Base-by-base conservation (phyloP, 2,113 vertebrate species). In the Microcebus lehilahytsara region DNA sequence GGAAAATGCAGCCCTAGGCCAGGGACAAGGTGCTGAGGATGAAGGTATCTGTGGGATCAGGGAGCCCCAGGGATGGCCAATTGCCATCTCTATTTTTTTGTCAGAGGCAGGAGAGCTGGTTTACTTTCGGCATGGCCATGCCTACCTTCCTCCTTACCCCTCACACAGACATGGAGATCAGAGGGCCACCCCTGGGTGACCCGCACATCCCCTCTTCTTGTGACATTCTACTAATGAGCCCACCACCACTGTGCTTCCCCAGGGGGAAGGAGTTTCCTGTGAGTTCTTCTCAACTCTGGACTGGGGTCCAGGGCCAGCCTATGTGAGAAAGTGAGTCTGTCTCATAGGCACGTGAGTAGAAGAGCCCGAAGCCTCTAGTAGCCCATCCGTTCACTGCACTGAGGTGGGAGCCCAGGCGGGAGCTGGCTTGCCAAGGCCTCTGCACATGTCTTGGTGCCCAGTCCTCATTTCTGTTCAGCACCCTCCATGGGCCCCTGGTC, bases 331-430 rank as follows among this genome's bases (percentile, higher is more conserved):
- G 60, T 8, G 34, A 86, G 13, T 11, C 8, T 1, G n/a, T 34
- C 49, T 51, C 32, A 6, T 2, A 64, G 46, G 46, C 42, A 11
- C 40, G 53, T 46, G 30, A 66, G 13, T 10, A 77, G 60, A 27
- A 71, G 80, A 71, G 5, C 23, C 5, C 5, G 1, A 40, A 49
- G 27, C 14, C 5, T 56, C 4, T 3, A 6, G 69, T 0, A 53
- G 23, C 40, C 30, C 42, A 20, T 0, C 56, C 40, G 7, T 6
- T 27, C 25, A 27, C 8, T 34, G 16, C 80, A 42, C n/a, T 9
- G 80, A 42, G 19, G 25, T 0, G 8, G 34, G 10, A 10, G 7
- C n/a, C 7, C n/a, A 6, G 20, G 12, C 66, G 27, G 66, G 7
- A 37, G 77, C 20, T 5, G 23, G 16, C 37, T 34, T 40, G 32